Percentiles rank a stretch among this genome's conserved stretches.
phyloP scores from a whole-genome alignment of 2,888 invertebrate genomes.

The Eledone cirrhosa region DNA sequence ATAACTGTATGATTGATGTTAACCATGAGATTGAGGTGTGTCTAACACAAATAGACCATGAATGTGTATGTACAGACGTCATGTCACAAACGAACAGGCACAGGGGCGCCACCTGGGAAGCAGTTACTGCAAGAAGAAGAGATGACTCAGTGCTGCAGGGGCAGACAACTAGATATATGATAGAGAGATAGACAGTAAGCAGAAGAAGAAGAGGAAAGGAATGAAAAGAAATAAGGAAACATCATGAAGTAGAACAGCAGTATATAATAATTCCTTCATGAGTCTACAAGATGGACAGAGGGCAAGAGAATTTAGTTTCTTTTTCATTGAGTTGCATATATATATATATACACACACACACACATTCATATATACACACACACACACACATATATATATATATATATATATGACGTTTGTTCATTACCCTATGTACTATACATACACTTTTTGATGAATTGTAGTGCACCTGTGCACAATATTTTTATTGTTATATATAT shows the following conservation, averaged over 20 bases:
- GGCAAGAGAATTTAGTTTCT: not conserved
- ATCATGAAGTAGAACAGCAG: not conserved
- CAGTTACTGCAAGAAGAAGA: slow-evolving; percentile 29
- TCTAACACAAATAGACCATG: slow-evolving; percentile 21
- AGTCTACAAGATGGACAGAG: not conserved
- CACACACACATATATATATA: not conserved
- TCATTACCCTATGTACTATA: too few species aligned
- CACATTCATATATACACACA: not conserved
- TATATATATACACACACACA: not conserved
- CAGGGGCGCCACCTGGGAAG: slow-evolving; percentile 14
- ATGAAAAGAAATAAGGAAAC: not conserved
- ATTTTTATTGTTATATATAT: too few species aligned
- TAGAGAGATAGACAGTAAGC: not conserved
- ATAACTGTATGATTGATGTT: too few species aligned
- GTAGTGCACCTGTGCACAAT: too few species aligned
- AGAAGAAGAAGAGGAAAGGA: not conserved
- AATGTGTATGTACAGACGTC: slow-evolving; percentile 18
- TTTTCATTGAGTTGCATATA: not conserved
- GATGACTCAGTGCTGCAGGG: slow-evolving; percentile 22
- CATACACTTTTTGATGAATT: too few species aligned
- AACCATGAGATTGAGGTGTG: not conserved
- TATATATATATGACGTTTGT: not conserved
- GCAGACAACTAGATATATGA: not conserved
- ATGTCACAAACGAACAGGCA: slow-evolving; percentile 28
- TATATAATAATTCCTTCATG: not conserved